Evolutionary conservation across 2,888 invertebrate species (phyloP).

Genomic region (Lacanobia wlatinum): DNA sequence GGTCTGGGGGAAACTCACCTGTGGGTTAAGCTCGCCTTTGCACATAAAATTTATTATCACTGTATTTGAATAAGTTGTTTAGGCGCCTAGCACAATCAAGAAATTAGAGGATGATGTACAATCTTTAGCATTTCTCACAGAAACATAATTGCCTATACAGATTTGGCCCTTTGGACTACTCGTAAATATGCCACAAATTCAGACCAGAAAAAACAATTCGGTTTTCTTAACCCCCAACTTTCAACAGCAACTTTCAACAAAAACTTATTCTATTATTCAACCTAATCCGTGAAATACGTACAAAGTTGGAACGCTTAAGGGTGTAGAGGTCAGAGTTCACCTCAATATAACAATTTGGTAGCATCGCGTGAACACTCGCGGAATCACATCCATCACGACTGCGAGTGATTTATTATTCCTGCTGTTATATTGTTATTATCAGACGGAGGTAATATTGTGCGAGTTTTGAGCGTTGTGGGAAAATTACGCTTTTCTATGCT

Average conservation of each 20-base stretch:
- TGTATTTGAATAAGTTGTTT: too few species aligned
- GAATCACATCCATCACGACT: constrained; percentile 53
- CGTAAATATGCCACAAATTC: too few species aligned
- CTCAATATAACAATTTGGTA: constrained; percentile 33
- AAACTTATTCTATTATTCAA: constrained; percentile 38
- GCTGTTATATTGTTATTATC: constrained; percentile 47
- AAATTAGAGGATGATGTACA: too few species aligned
- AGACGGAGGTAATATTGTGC: constrained; percentile 9
- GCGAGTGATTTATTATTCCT: constrained; percentile 51
- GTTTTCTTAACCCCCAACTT: constrained; percentile 20
- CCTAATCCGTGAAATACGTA: constrained; percentile 41
- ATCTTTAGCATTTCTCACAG: too few species aligned
- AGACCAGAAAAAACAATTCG: neutral
- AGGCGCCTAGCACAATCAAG: too few species aligned
- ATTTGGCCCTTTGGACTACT: too few species aligned
- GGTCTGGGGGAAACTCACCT: neutral
- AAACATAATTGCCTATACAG: too few species aligned
- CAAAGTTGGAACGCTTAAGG: constrained; percentile 30
- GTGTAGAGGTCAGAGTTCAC: constrained; percentile 49
- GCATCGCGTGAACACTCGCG: constrained; percentile 59
- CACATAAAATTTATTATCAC: too few species aligned
- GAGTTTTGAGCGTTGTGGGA: constrained; percentile 15
- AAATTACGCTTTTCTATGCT: constrained; percentile 25
- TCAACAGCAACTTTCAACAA: neutral
- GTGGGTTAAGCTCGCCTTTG: too few species aligned